Conservation (phyloP, 2,888 invertebrate species). For the Conops quadrifasciatus region DNA sequence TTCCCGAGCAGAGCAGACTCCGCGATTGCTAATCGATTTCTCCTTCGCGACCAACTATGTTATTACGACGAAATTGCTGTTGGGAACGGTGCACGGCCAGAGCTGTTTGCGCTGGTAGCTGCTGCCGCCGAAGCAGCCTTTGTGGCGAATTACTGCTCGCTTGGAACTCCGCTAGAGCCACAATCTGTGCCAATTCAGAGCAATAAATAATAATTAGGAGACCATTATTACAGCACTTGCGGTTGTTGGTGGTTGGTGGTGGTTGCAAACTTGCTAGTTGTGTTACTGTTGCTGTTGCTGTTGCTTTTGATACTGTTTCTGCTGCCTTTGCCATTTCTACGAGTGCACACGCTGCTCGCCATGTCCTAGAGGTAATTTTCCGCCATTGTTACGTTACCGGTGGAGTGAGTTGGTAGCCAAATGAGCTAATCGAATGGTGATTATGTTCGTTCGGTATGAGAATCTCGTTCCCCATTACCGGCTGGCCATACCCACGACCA, state of each 20-base stretch:
- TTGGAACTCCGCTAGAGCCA: slow-evolving; percentile 25
- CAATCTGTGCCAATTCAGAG: slow-evolving; percentile 46
- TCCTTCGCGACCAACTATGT: slow-evolving; percentile 41
- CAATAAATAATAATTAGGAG: slow-evolving; percentile 57
- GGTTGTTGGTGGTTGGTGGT: not conserved
- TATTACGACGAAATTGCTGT: slow-evolving; percentile 49
- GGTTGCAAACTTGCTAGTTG: too few relatives aligned
- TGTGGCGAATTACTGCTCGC: not conserved
- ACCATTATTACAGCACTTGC: slow-evolving; percentile 45
- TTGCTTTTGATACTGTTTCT: slow-evolving; percentile 14
- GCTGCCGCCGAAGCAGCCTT: slow-evolving; percentile 9
- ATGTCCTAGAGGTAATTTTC: slow-evolving; percentile 7
- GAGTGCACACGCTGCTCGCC: not conserved
- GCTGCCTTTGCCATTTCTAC: slow-evolving; percentile 6
- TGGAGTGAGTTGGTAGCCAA: not conserved
- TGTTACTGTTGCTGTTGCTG: slow-evolving; percentile 25
- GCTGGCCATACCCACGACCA: not conserved
- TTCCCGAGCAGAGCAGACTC: not conserved
- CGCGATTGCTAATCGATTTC: slow-evolving; percentile 48
- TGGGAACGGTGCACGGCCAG: slow-evolving; percentile 16
- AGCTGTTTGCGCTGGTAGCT: slow-evolving; percentile 3
- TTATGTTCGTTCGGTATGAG: not conserved
- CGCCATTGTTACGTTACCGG: not conserved
- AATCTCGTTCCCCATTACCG: not conserved
- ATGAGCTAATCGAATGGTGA: slow-evolving; percentile 15